phyloP scores from a whole-genome alignment of 1,140 invertebrate species.

The Drosophila sturtevanti region DNA sequence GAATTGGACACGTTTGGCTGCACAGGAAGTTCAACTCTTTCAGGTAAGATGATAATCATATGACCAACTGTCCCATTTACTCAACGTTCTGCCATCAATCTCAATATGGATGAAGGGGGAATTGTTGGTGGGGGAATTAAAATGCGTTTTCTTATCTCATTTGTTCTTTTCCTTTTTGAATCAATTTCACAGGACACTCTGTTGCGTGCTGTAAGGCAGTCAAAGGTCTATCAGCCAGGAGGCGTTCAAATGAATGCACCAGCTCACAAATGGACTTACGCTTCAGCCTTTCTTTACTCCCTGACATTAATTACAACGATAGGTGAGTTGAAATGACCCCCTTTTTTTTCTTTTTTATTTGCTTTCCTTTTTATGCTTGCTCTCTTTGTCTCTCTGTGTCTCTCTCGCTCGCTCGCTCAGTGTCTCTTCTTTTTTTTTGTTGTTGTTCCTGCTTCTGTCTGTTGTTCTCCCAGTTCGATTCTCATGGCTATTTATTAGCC shows the following conservation, averaged over 20 bases:
- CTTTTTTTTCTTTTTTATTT: not conserved
- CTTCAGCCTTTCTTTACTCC: conserved; percentile 96
- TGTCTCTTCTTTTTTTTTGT: not conserved
- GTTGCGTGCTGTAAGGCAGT: conserved; percentile 79
- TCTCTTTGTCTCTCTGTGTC: not conserved
- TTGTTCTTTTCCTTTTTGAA: conserved; percentile 8
- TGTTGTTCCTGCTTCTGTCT: not conserved
- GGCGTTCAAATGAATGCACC: conserved; percentile 83
- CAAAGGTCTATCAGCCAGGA: conserved; percentile 75
- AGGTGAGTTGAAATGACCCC: conserved; percentile 86
- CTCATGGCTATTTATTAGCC: conserved; percentile 71
- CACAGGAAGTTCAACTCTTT: conserved; percentile 93
- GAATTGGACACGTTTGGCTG: conserved; percentile 94
- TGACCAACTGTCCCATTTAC: no score
- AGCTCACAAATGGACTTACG: conserved; percentile 92
- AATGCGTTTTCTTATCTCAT: not conserved
- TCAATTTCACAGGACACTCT: conserved; percentile 77
- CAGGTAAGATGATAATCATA: conserved; percentile 84
- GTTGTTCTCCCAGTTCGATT: conserved; percentile 32
- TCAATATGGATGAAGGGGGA: no score
- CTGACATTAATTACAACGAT: conserved; percentile 98
- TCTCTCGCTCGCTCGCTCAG: no score
- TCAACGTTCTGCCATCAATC: no score
- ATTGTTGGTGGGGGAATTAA: no score
- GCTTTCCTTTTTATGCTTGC: not conserved